Base-by-base conservation (phyloP, 1,140 invertebrate genomes). In the Oryctes rhinoceros region DNA sequence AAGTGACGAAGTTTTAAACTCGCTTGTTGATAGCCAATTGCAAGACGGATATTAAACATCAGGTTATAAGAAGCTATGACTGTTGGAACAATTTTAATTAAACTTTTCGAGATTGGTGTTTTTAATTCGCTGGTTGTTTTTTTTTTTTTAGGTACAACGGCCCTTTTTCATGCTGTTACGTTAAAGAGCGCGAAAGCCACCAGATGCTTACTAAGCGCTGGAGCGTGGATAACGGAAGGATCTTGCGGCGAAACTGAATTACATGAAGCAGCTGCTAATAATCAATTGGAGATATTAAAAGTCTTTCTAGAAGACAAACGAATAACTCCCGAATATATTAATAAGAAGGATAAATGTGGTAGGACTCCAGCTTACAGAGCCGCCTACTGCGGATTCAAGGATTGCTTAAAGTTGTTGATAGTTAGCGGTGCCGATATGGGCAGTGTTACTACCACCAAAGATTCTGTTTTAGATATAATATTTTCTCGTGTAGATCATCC, bases 131-230 rank as follows among this genome's bases (percentile, higher is more conserved):
- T 44, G 39, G 13, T 15, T 62, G 5, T 5, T 24, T 67, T 18
- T 18, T 24, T 67, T 11, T 67, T 67, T 67, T 7, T 49, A 83
- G 82, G 80, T 65, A 79, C 80, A n/a, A 82, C 82, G 20, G 67
- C 79, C 9, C 49, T 83, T n/a, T 83, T 79, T 74, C 80, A 83
- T 44, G 82, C 82, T 13, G 81, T 82, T 65, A 76, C 76, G 47
- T 78, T 80, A 18, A 80, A 81, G 59, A 82, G 79, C 18, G 20
- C 30, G 30, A 75, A 83, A 35, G 53, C 81, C 3, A 76, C 78
- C 2, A 75, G 77, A 59, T 76, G 79, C 37, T 71, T 83, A 39
- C 49, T 83, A 39, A 75, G 79, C 65, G 81, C 79, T 37, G 82
- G 82, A 9, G 82, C 82, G 3, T 83, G 82, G 82, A 48, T 83